phyloP scores from a whole-genome alignment of 2,888 invertebrate genomes.

The Sepiola atlantica region DNA sequence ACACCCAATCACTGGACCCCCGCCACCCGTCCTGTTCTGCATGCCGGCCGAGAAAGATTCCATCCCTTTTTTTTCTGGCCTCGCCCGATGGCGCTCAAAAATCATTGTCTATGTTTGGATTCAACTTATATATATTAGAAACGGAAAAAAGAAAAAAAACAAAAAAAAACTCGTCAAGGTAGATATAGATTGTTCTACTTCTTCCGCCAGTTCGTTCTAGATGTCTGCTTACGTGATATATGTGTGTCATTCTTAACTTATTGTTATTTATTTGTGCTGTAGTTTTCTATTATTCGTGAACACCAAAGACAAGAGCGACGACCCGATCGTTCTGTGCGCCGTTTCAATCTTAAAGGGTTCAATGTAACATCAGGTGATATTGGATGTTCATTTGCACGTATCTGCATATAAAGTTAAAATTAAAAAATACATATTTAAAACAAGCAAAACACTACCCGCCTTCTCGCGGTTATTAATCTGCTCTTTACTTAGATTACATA shows the following conservation, averaged over 20 bases:
- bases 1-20: background rate
- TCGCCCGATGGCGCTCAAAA: background rate
- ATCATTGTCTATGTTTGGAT: background rate
- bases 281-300: background rate
- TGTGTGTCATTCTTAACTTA: background rate
- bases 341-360: background rate
- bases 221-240: conserved; percentile 32
- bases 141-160: background rate
- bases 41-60: background rate
- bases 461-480: too few species aligned
- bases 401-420: too few species aligned
- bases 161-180: background rate
- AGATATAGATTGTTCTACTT: background rate
- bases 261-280: background rate
- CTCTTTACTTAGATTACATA: too few species aligned
- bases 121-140: background rate
- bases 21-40: background rate
- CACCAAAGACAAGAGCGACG: background rate
- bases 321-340: background rate
- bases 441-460: too few species aligned
- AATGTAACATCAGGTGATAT: background rate
- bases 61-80: background rate
- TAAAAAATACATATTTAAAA: too few species aligned
- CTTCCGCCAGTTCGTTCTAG: background rate
- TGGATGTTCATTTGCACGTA: too few species aligned